phyloP scores from a whole-genome alignment of 2,797 vertebrate genomes.

The Hyperoplus immaculatus region DNA sequence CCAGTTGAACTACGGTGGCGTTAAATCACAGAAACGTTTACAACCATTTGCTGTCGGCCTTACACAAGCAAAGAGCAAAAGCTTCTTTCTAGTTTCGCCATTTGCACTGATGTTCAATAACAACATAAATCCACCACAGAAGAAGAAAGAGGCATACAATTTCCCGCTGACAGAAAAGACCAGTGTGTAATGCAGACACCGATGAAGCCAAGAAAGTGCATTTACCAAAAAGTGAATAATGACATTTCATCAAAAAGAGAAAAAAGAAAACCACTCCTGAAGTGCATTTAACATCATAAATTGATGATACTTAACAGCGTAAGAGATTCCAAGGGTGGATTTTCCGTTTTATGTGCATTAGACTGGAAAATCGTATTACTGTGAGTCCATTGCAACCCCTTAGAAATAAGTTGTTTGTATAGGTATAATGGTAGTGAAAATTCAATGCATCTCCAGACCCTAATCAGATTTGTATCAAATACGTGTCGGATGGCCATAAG shows the following conservation, averaged over 20 bases:
- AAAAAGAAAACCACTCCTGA: slow-evolving; percentile 14
- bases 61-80: slow-evolving; percentile 45
- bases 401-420: slow-evolving; percentile 33
- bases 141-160: slow-evolving; percentile 30
- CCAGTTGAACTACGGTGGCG: slow-evolving; percentile 28
- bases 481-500: slow-evolving; percentile 35
- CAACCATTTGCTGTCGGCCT: slow-evolving; percentile 30
- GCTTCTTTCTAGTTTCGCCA: slow-evolving; percentile 26
- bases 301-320: slow-evolving; percentile 15
- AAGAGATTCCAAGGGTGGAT: slow-evolving; percentile 24
- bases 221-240: slow-evolving; percentile 58
- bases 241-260: slow-evolving; percentile 37
- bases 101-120: slow-evolving; percentile 47
- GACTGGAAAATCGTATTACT: slow-evolving; percentile 37
- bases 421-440: slow-evolving; percentile 22
- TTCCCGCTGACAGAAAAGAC: not conserved
- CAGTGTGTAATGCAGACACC: slow-evolving; percentile 15
- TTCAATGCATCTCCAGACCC: slow-evolving; percentile 24
- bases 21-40: slow-evolving; percentile 52
- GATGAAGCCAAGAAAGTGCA: slow-evolving; percentile 42
- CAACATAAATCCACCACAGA: slow-evolving; percentile 31
- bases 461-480: slow-evolving; percentile 46
- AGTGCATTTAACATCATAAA: slow-evolving; percentile 44
- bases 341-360: slow-evolving; percentile 35
- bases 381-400: slow-evolving; percentile 7